Base-by-base conservation (phyloP, 1,140 invertebrate genomes). In the Odontomachus brunneus region DNA sequence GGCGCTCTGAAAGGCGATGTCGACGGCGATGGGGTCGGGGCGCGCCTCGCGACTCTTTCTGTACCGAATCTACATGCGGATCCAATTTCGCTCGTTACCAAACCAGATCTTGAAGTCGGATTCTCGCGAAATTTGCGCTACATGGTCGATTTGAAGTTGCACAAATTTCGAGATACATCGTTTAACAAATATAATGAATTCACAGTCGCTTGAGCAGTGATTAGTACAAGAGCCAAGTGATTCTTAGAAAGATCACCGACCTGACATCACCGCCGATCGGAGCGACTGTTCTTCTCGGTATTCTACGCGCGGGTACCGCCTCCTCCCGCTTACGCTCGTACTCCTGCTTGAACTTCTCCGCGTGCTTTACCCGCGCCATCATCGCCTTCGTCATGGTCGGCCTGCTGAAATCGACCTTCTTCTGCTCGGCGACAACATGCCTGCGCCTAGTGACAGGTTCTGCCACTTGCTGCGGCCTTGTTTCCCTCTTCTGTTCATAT, bases 311-410 rank as follows among this genome's bases (percentile, higher is more conserved):
- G 9, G 19, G 22, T 5, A 24, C 17, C 4, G 26, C 0, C 14
- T 75, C 38, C 24, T 89, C 22, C 53, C 26, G 51, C 38, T 87
- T 90, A 2, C 81, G 84, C 14, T 89, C 90, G 1, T 72, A 67
- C 7, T 89, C 86, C 44, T 88, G 75, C 9, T 81, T 88, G 0
- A 86, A n/a, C 38, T 88, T 91, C 19, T 89, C 62, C 22, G 85
- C 87, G 7, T 89, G 83, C 60, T 91, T 88, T 5, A 91, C 1
- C 19, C 90, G 87, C 15, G 88, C 87, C 15, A 88, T 3, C 91
- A 92, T 92, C 2, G 91, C 67, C 44, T 90, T 91, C 0, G 91
- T 92, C 85, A 90, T 51, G 0, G 38, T 26, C 0, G 91, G 92
- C n/a, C 67, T 89, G 2, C 29, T 66, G 24, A 92, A 92, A 0